phyloP scores from a whole-genome alignment of 1,140 invertebrate species.

The Panagrolaimus sp. region DNA sequence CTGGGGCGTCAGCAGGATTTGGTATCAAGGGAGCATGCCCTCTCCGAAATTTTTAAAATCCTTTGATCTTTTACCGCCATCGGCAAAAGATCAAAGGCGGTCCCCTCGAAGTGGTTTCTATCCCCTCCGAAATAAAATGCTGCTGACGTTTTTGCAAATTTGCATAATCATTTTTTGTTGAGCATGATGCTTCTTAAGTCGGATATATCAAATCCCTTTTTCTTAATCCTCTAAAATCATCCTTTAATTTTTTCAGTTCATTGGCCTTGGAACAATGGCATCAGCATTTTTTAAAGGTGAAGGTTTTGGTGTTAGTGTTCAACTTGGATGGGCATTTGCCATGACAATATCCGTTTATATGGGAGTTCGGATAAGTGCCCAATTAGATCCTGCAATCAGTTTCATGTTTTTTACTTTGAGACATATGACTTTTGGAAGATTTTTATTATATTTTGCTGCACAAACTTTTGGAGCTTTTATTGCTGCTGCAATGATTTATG shows the following conservation, averaged over 20 bases:
- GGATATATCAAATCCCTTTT: too few relatives aligned
- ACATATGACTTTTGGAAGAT: background rate
- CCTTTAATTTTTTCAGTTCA: background rate
- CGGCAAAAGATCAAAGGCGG: too few relatives aligned
- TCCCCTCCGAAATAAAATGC: too few relatives aligned
- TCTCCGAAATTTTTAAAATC: too few relatives aligned
- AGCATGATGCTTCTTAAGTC: too few relatives aligned
- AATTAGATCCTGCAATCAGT: background rate
- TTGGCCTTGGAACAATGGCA: slow-evolving; percentile 12
- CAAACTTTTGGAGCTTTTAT: background rate
- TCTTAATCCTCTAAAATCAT: background rate
- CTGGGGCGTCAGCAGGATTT: too few relatives aligned
- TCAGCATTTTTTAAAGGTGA: background rate
- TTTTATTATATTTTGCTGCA: background rate
- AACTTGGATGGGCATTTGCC: background rate
- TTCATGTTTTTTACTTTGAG: background rate
- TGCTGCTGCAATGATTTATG: slow-evolving; percentile 13
- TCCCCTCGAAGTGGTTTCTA: too few relatives aligned
- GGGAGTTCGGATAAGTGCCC: background rate
- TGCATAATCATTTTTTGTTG: too few relatives aligned
- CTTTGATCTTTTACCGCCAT: too few relatives aligned
- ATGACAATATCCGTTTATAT: background rate
- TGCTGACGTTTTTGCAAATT: too few relatives aligned
- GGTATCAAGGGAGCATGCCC: too few relatives aligned
- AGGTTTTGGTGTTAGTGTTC: slow-evolving; percentile 7